phyloP scores from a whole-genome alignment of 1,140 invertebrate species.

The Leptonema lineaticorne region DNA sequence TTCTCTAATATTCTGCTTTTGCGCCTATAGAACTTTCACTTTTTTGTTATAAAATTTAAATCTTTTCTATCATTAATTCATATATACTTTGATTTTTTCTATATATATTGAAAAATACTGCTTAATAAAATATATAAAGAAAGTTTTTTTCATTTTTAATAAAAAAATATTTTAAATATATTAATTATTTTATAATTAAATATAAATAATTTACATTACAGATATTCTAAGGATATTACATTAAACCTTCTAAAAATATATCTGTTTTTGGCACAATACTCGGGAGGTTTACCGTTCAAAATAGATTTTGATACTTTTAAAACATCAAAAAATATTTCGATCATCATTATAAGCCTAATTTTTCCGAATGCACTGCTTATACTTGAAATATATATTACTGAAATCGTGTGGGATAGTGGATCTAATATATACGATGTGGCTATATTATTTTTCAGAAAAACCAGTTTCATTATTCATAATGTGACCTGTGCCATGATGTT shows the following conservation, averaged over 20 bases:
- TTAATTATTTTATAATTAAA: no score
- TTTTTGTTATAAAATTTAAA: no score
- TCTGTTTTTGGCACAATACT: constrained; percentile 24
- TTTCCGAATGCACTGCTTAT: not conserved
- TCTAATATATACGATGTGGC: not conserved
- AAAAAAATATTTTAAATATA: no score
- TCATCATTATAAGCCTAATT: not conserved
- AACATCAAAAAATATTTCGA: not conserved
- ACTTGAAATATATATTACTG: constrained; percentile 23
- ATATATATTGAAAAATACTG: no score
- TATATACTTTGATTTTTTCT: no score
- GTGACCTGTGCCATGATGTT: constrained; percentile 6
- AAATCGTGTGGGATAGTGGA: not conserved
- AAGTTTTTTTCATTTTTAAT: no score
- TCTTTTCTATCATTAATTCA: no score
- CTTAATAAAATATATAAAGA: no score
- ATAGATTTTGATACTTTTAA: constrained; percentile 11
- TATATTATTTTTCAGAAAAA: constrained; percentile 10
- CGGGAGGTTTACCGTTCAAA: constrained; percentile 31
- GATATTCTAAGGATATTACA: not conserved
- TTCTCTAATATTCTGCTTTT: no score
- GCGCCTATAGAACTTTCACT: no score
- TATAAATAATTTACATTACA: no score
- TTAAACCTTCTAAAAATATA: constrained; percentile 14
- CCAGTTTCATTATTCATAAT: not conserved